A percentile compares a stretch with the other conserved stretches of the same genome.
phyloP scores from a whole-genome alignment of 2,113 vertebrate genomes.

The Podarcis raffonei region DNA sequence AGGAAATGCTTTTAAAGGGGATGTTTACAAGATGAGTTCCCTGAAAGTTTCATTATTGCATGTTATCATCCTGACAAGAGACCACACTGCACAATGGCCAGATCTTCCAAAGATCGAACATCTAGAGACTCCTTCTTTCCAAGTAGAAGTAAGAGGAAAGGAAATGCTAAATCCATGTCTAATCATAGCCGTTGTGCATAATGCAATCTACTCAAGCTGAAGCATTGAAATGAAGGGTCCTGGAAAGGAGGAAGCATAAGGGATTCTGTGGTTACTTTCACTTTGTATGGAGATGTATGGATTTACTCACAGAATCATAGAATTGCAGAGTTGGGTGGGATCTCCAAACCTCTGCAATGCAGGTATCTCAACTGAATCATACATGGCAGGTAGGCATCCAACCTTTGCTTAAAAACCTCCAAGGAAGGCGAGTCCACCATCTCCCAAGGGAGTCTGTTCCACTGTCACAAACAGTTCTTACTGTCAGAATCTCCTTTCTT shows the following conservation, averaged over 20 bases:
- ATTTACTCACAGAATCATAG: too few relatives aligned
- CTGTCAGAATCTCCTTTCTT: too few relatives aligned
- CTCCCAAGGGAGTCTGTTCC: too few relatives aligned
- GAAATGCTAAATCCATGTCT: constrained; percentile 50
- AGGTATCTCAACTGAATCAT: too few relatives aligned
- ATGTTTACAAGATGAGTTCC: background rate
- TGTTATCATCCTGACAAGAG: background rate
- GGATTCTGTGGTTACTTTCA: background rate
- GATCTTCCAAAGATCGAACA: background rate
- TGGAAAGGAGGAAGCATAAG: background rate
- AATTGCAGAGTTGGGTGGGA: too few relatives aligned
- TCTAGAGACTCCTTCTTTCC: constrained; percentile 38
- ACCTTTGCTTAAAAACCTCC: too few relatives aligned
- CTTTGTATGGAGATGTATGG: constrained; percentile 22
- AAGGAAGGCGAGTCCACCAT: too few relatives aligned
- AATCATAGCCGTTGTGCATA: constrained; percentile 43
- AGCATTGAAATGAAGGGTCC: background rate
- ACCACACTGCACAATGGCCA: background rate
- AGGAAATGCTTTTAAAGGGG: background rate
- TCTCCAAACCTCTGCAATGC: too few relatives aligned
- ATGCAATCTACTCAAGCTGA: background rate
- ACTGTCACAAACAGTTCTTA: too few relatives aligned
- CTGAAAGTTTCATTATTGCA: background rate
- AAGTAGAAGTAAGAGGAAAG: constrained; percentile 40
- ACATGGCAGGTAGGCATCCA: too few relatives aligned